Base-by-base conservation (phyloP, 2,797 vertebrate species). In the Taenioides sp. region DNA sequence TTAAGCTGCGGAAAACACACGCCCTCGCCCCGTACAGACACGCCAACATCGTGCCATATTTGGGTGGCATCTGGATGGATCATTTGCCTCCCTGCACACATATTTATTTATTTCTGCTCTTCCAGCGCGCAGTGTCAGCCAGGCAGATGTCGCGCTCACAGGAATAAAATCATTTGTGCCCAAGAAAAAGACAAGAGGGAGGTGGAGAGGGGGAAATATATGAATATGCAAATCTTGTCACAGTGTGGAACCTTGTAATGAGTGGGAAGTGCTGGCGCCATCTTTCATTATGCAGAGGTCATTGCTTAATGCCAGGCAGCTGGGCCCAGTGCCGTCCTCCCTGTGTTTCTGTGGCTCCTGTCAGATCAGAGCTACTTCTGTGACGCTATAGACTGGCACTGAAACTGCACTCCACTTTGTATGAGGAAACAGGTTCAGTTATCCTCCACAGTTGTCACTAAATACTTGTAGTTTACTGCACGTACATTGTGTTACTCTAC, bases 151-250 rank as follows among this genome's bases (percentile, higher is more conserved):
- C 91, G 92, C 95, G 94, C 93, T 95, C 95, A 95, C 93, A 94
- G 94, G 85, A 87, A 86, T 62, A 66, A 86, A 93, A 95, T 93
- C 92, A 96, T 96, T 96, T 96, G 93, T 89, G 83, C 84, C 71
- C 70, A 62, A 78, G 64, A 81, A 90, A 80, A 89, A 77, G 65
- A 27, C 59, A 31, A 20, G 67, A 68, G 76, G 78, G 79, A 40
- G 61, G 61, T 50, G 67, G 72, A 68, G 81, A 71, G 72, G 82
- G 89, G 84, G 86, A 92, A 92, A 95, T 94, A 95, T 93, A 96
- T 95, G 93, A 95, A 95, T 98, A 98, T 98, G 96, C 96, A 98
- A 97, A 97, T 97, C 90, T 90, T 94, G 94, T 96, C 95, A 95
- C 95, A 94, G 94, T 93, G 92, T 92, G 92, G 94, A 95, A 94